Conservation (phyloP, 53 echinoderm and acorn worm species). For the Mesocentrotus franciscanus region DNA sequence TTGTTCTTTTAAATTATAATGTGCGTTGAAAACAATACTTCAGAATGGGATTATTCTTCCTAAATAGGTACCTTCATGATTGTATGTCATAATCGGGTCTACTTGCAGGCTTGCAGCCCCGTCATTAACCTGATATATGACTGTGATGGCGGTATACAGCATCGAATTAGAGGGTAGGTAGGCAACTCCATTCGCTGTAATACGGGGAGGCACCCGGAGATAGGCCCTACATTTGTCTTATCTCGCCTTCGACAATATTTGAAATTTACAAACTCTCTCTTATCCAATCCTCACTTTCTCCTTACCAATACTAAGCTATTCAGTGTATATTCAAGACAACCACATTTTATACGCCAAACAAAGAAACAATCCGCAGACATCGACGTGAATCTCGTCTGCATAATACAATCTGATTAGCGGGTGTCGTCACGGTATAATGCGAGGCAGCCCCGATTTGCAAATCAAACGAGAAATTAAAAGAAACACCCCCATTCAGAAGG, state of each 20-base stretch:
- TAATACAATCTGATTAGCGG: slow-evolving; percentile 42
- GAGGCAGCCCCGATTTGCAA: slow-evolving; percentile 6
- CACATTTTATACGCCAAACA: slow-evolving; percentile 13
- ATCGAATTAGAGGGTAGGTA: background rate
- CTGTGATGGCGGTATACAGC: background rate
- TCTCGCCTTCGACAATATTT: background rate
- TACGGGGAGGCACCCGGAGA: background rate
- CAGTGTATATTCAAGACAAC: slow-evolving; percentile 41
- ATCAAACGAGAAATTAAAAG: slow-evolving; percentile 49
- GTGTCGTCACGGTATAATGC: slow-evolving; percentile 12
- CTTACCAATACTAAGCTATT: background rate
- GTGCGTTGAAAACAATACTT: no score
- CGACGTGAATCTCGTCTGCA: slow-evolving; percentile 6
- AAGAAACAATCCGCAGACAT: slow-evolving; percentile 48
- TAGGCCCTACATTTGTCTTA: background rate
- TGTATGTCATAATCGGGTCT: no score
- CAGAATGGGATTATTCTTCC: no score
- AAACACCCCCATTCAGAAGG: slow-evolving; percentile 11
- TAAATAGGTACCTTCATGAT: no score
- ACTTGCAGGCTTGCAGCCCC: no score
- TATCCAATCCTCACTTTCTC: background rate
- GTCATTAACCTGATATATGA: background rate
- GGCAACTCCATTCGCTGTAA: background rate
- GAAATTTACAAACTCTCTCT: background rate
- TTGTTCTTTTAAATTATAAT: no score